These are phyloP conservation scores for Sebastiscus tertius DNA, from an alignment of 2,797 vertebrate species.

Conservation along the genomic window DNA sequence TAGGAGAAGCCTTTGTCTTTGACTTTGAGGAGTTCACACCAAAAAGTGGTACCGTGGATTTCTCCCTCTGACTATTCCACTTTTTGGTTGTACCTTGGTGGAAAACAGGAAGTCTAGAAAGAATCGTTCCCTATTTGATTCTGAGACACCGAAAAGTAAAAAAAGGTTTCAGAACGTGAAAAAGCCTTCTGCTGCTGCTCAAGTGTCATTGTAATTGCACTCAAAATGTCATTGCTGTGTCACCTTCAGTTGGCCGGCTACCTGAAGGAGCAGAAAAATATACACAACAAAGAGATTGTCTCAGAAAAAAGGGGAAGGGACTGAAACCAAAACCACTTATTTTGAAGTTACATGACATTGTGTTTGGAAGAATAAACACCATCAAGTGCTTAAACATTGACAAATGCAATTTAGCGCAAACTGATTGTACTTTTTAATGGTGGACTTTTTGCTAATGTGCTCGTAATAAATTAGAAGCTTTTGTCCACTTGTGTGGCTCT, in stretches of 20 bases:
- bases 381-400: background rate
- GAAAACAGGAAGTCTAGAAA: background rate
- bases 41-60: background rate
- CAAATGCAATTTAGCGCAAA: background rate
- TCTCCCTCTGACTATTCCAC: background rate
- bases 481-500: background rate
- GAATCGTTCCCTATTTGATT: background rate
- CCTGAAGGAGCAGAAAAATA: background rate
- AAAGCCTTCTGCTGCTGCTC: background rate
- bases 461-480: background rate
- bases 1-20: background rate
- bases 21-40: background rate
- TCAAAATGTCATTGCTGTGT: background rate
- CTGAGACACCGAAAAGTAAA: background rate
- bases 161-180: background rate
- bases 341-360: background rate
- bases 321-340: background rate
- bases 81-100: background rate
- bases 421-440: background rate
- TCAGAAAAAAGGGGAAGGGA: background rate
- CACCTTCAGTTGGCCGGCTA: background rate
- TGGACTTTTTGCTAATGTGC: background rate
- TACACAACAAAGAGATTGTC: background rate
- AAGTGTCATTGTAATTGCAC: background rate
- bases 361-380: background rate